Conservation (phyloP, 2,888 invertebrate species). For the Celastrina argiolus region DNA sequence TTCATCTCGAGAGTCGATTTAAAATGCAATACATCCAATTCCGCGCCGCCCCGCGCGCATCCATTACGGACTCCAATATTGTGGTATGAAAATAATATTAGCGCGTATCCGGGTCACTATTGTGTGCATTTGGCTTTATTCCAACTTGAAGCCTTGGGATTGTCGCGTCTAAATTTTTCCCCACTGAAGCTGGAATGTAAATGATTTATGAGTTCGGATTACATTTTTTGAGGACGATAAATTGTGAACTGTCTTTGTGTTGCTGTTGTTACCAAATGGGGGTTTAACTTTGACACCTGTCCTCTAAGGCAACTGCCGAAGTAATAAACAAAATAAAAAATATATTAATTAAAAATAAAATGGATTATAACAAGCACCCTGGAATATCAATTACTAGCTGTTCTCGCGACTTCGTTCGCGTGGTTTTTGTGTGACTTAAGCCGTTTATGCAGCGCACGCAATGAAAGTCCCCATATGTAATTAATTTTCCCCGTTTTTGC, state of each 20-base stretch:
- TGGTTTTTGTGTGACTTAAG: too few relatives aligned
- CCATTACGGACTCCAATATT: conserved; percentile 19
- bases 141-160: conserved; percentile 31
- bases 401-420: too few relatives aligned
- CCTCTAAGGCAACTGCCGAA: too few relatives aligned
- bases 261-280: too few relatives aligned
- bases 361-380: too few relatives aligned
- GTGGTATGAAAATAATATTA: conserved; percentile 24
- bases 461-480: too few relatives aligned
- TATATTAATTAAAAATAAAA: too few relatives aligned
- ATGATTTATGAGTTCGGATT: conserved; percentile 33
- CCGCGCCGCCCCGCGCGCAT: not conserved
- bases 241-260: conserved; percentile 1
- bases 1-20: not conserved
- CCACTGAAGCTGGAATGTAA: conserved; percentile 32
- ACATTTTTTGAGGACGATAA: conserved; percentile 19
- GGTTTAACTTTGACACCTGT: not conserved
- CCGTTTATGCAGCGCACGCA: too few relatives aligned
- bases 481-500: too few relatives aligned
- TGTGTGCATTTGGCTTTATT: conserved; percentile 30
- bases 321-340: too few relatives aligned
- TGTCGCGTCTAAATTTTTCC: conserved; percentile 27
- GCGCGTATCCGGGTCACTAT: conserved; percentile 24
- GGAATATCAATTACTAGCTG: too few relatives aligned
- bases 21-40: not conserved